Base-by-base conservation (phyloP, 2,113 vertebrate species). In the Psephotus haematonotus region DNA sequence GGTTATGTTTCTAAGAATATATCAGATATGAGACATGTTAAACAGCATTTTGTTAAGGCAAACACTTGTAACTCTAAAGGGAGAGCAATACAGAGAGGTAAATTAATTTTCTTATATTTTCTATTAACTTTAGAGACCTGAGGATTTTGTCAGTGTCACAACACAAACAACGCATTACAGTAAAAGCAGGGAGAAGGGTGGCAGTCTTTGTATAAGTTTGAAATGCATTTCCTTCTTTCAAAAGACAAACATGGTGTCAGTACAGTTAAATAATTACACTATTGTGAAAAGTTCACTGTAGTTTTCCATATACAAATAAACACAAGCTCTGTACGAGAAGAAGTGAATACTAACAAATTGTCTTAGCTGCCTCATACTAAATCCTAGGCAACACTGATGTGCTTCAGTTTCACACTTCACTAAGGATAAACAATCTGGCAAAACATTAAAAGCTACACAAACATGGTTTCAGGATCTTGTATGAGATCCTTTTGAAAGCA, bases 391-490 rank as follows among this genome's bases (percentile, higher is more conserved):
- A 91, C 94, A 55, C 63, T 92, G 80, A 92, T 94, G 68, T 52
- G 41, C 67, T 90, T 91, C 64, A 46, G 80, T 96, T 96, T 94
- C 93, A 96, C 65, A 79, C 59, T 86, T 88, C 87, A 80, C 85
- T 96, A 59, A 47, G 71, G 78, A 85, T 86, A 90, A 92, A 92
- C 70, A 95, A 74, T 84, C 78, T 92, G 88, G 86, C 85, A 94
- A 96, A 95, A 91, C 70, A 83, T 92, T 79, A 86, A 95, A 88
- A 97, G 74, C 71, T 92, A 86, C 76, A 65, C 67, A 91, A 79
- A 83, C 92, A 33, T 27, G 67, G 64, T 92, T 97, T 94, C 59
- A 68, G 95, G 88, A 94, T 96, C 95, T 96, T 96, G 88, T 93
- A 76, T 29, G 91, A 92, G 74, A 90, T 85, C 46, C 71, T 81